phyloP scores from a whole-genome alignment of 2,888 invertebrate species.

The Spodoptera exigua region DNA sequence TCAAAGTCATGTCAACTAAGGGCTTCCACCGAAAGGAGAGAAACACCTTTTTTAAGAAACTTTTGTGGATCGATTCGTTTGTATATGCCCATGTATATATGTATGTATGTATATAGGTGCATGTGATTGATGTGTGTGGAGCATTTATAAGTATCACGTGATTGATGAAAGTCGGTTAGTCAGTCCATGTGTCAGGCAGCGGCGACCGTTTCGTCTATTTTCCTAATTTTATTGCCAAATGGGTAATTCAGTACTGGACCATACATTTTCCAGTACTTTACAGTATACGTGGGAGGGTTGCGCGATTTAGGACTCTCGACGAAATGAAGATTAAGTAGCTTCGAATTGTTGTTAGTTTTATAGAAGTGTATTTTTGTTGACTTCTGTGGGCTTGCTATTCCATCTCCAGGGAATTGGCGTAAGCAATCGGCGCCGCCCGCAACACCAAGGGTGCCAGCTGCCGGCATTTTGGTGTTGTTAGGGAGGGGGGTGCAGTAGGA shows the following conservation, averaged over 20 bases:
- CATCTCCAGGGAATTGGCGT: no score
- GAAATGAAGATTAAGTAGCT: no score
- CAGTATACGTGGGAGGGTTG: no score
- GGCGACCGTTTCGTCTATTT: conserved; percentile 53
- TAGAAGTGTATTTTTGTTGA: no score
- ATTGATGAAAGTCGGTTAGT: conserved; percentile 63
- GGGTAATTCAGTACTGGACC: conserved; percentile 5
- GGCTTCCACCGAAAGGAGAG: conserved; percentile 62
- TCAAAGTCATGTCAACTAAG: conserved; percentile 76
- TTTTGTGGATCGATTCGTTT: conserved; percentile 67
- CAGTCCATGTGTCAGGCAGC: conserved; percentile 37
- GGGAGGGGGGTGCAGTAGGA: no score
- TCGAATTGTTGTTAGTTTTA: no score
- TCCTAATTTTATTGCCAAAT: conserved; percentile 34
- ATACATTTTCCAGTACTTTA: no score
- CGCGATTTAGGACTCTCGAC: no score
- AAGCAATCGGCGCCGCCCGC: no score
- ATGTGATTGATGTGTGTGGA: conserved; percentile 68
- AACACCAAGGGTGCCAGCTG: no score
- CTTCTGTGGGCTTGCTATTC: no score
- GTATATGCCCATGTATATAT: conserved; percentile 22
- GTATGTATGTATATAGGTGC: conserved; percentile 18
- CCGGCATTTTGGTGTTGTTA: no score
- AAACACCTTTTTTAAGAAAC: conserved; percentile 73
- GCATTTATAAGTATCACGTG: conserved; percentile 55